Percentiles rank a stretch among this genome's conserved stretches.
Conservation (phyloP, 2,113 vertebrate genomes). For the Phodopus roborovskii region DNA sequence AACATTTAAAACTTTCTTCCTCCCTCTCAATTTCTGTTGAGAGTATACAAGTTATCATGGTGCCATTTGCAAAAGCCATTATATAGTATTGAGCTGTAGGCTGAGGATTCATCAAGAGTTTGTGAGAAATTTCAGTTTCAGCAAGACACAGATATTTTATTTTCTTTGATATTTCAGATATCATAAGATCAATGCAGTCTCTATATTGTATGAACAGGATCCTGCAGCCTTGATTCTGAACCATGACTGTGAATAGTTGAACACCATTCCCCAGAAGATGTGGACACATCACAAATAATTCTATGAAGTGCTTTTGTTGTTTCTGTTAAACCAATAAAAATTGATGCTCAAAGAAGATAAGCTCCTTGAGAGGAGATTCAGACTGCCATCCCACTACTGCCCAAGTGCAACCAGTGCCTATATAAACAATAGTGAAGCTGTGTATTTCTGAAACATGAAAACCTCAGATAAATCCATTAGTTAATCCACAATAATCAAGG, state of each 20-base stretch:
- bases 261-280: background rate
- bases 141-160: background rate
- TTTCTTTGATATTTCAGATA: background rate
- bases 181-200: background rate
- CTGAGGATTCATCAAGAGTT: background rate
- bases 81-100: background rate
- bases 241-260: background rate
- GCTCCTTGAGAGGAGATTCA: background rate
- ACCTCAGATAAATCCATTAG: background rate
- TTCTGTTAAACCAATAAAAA: background rate
- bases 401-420: background rate
- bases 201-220: background rate
- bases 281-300: background rate
- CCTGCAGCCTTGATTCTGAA: background rate
- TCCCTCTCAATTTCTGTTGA: background rate
- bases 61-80: background rate
- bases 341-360: background rate
- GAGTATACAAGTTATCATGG: background rate
- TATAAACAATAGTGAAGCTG: background rate
- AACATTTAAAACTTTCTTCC: background rate
- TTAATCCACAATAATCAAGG: background rate
- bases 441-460: background rate
- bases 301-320: background rate
- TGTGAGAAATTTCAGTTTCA: background rate
- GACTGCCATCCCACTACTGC: background rate